phyloP scores from a whole-genome alignment of 1,140 invertebrate genomes.

The Drosophila ficusphila region DNA sequence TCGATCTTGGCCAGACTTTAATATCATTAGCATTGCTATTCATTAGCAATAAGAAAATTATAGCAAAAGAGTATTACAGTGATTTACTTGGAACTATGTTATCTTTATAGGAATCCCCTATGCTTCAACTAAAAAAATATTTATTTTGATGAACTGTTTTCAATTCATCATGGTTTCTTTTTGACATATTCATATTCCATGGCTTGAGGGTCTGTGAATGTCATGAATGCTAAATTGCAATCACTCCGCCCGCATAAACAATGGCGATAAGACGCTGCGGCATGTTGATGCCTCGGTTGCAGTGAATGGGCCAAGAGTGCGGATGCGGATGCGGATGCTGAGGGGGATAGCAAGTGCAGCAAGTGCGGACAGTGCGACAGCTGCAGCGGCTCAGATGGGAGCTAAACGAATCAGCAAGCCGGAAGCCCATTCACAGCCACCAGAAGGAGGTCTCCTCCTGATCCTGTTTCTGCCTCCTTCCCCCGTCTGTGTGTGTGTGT shows the following conservation, averaged over 20 bases:
- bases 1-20: background rate
- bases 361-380: constrained; percentile 1
- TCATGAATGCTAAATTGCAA: constrained; percentile 28
- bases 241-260: constrained; percentile 40
- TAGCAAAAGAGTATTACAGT: too few species aligned
- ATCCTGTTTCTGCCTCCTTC: background rate
- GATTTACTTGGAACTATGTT: too few species aligned
- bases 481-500: background rate
- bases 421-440: constrained; percentile 70
- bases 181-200: background rate
- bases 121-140: too few species aligned
- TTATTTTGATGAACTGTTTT: too few species aligned
- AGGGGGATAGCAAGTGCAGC: constrained; percentile 28
- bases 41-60: too few species aligned
- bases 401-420: constrained; percentile 76
- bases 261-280: constrained; percentile 27
- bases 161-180: too few species aligned
- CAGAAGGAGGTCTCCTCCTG: constrained; percentile 35
- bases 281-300: background rate
- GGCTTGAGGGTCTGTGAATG: constrained; percentile 17
- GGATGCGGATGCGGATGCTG: too few species aligned
- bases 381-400: constrained; percentile 51
- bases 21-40: background rate
- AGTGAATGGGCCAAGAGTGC: constrained; percentile 27
- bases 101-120: too few species aligned